A percentile compares a stretch with the other conserved stretches of the same genome.
Conservation (phyloP, 2,888 invertebrate genomes). For the Tipula helvola region DNA sequence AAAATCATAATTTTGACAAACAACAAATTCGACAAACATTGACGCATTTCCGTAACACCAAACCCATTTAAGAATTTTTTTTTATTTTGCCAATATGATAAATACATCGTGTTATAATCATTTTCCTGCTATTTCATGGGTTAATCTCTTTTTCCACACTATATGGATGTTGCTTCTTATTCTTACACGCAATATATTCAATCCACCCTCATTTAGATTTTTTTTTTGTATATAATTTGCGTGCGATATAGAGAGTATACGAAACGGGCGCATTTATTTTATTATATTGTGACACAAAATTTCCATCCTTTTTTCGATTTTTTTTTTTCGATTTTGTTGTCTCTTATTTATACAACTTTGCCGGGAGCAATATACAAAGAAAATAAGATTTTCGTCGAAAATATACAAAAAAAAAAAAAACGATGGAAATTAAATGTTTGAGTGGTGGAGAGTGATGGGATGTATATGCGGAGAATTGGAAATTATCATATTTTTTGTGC, state of each 20-base stretch:
- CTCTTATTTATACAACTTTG: background rate
- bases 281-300: background rate
- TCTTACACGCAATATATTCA: background rate
- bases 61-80: background rate
- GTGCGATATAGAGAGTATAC: background rate
- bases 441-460: background rate
- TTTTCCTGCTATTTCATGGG: background rate
- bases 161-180: background rate
- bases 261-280: background rate
- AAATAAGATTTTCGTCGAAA: background rate
- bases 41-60: background rate
- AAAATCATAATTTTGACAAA: background rate
- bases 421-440: background rate
- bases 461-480: background rate
- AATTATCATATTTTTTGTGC: background rate
- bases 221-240: background rate
- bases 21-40: background rate
- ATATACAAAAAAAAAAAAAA: background rate
- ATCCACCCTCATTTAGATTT: background rate
- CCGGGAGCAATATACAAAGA: background rate
- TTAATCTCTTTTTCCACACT: background rate
- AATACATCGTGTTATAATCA: background rate
- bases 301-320: background rate
- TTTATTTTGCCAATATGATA: background rate
- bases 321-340: background rate